These are phyloP conservation scores for Arctia plantaginis DNA, from an alignment of 2,888 invertebrate species.

Conservation along the genomic window DNA sequence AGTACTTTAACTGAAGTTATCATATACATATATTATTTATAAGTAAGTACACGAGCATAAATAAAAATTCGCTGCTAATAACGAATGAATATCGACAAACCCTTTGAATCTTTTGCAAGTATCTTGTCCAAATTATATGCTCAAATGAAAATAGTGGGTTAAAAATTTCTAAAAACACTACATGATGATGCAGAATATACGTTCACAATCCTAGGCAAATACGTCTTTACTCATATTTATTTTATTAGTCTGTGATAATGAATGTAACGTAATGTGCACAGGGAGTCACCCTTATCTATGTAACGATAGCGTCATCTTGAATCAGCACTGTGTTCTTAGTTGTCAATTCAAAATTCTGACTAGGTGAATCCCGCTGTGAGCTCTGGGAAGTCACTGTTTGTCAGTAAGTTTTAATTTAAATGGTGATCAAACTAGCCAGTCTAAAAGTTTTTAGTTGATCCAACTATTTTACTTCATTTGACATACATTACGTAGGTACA, in stretches of 20 bases:
- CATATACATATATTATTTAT: too few relatives aligned
- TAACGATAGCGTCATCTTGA: neutral
- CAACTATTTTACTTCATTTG: neutral
- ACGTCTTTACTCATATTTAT: neutral
- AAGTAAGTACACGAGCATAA: too few relatives aligned
- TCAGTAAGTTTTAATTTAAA: neutral
- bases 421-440: neutral
- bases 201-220: neutral
- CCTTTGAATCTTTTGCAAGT: too few relatives aligned
- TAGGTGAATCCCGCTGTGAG: neutral
- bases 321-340: neutral
- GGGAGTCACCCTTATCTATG: neutral
- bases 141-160: too few relatives aligned
- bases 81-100: too few relatives aligned
- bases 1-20: too few relatives aligned
- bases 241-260: neutral
- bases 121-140: too few relatives aligned
- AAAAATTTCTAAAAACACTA: neutral
- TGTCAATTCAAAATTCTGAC: neutral
- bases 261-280: neutral
- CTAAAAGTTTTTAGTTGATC: neutral
- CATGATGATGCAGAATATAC: neutral
- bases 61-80: too few relatives aligned
- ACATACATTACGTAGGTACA: neutral
- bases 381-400: neutral